These are phyloP conservation scores for Eurystomus gularis DNA, from an alignment of 2,113 vertebrate species.

Conservation along the genomic window DNA sequence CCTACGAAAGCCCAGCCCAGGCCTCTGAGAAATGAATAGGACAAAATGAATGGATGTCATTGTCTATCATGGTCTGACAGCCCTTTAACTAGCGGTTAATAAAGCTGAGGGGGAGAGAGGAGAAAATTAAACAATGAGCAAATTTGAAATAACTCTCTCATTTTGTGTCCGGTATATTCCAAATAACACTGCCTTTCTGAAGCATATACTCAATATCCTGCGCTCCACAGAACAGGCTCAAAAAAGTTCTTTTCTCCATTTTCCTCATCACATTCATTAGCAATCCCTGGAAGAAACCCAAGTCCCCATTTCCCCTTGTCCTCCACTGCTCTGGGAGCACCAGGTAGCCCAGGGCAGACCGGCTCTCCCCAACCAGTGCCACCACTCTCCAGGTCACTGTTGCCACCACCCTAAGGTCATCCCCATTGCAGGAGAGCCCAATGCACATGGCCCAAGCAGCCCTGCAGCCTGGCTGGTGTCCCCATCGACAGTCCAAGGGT, in stretches of 20 bases:
- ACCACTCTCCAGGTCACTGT: neutral
- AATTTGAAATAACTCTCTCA: neutral
- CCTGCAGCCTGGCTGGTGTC: neutral
- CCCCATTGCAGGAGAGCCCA: accelerated
- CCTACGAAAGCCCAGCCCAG: neutral
- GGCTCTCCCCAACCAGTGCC: neutral
- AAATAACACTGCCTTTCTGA: neutral
- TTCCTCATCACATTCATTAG: neutral
- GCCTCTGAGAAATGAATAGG: conserved; percentile 17
- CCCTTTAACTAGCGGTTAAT: neutral
- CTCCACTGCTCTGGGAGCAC: neutral
- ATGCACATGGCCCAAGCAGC: accelerated
- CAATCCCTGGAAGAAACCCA: neutral
- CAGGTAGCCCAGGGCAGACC: neutral
- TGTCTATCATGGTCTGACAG: conserved; percentile 29
- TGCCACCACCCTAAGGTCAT: accelerated
- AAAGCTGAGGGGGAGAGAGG: neutral
- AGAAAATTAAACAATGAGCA: neutral
- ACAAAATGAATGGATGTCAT: conserved; percentile 55
- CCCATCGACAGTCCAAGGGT: neutral
- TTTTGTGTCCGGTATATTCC: neutral
- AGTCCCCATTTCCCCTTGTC: neutral
- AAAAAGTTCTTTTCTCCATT: neutral
- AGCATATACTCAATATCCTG: neutral
- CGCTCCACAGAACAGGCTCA: neutral